Conservation (phyloP, 1,140 invertebrate genomes). For the Drepana arcuata region DNA sequence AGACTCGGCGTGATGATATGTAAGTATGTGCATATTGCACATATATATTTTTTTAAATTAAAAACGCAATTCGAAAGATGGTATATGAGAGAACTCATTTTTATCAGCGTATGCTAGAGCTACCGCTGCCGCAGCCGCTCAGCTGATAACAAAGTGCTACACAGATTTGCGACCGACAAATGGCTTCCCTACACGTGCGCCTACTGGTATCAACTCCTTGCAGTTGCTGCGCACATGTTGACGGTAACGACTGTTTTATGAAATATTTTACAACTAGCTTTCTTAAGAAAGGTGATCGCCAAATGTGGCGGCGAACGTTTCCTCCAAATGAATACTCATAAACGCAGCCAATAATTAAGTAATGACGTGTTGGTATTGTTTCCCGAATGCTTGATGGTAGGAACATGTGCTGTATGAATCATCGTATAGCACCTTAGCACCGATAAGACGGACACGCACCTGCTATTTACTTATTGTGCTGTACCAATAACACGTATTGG, state of each 20-base stretch:
- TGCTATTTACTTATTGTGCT: too few relatives aligned
- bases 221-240: slow-evolving; percentile 33
- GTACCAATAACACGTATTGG: too few relatives aligned
- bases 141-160: slow-evolving; percentile 35
- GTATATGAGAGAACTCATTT: not conserved
- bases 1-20: too few relatives aligned
- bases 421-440: too few relatives aligned
- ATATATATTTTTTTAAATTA: too few relatives aligned
- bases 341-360: slow-evolving; percentile 32
- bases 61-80: not conserved
- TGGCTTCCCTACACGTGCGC: slow-evolving; percentile 47
- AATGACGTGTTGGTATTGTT: too few relatives aligned
- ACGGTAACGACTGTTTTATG: slow-evolving; percentile 49
- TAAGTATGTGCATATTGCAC: too few relatives aligned
- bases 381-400: too few relatives aligned
- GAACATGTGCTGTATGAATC: too few relatives aligned
- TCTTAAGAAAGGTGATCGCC: slow-evolving; percentile 60
- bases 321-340: slow-evolving; percentile 30
- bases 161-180: slow-evolving; percentile 49
- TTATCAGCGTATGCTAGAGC: not conserved
- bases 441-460: too few relatives aligned
- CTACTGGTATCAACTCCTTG: slow-evolving; percentile 30
- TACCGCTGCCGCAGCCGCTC: slow-evolving; percentile 1
- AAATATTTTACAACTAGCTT: slow-evolving; percentile 61
- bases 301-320: slow-evolving; percentile 41